Base-by-base conservation (phyloP, 2,113 vertebrate species). In the Furnarius figulus region DNA sequence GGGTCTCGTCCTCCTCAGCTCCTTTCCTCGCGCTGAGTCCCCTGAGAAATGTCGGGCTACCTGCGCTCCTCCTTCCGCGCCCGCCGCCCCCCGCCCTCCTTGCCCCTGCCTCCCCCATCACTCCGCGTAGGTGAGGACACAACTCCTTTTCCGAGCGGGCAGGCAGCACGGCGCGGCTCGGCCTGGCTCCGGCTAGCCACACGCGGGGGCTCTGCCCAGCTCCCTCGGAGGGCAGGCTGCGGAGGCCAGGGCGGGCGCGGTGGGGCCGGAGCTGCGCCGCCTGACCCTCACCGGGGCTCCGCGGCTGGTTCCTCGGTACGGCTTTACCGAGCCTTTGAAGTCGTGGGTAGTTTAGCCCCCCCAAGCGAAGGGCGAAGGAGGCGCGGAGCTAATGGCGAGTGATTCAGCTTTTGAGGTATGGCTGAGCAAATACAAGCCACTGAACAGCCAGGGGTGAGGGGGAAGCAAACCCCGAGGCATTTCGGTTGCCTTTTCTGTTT, bases 351-450 rank as follows among this genome's bases (percentile, higher is more conserved):
- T 76, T 86, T 46, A 97, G 88, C 44, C 35, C 63, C 28, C 44
- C 52, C 56, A 42, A 83, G 62, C 40, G 68, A 80, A 65, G 70
- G 71, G 87, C 55, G 85, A 79, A 76, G 91, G 86, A 80, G 87
- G 73, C 67, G 91, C 25, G 50, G 55, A 73, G 76, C 53, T 72
- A 67, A 95, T 79, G 75, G 90, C 81, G 39, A 96, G 90, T 91
- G 94, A 97, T 93, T 94, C 85, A 77, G 73, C 77, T 95, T 96
- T 94, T 92, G 94, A 96, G 94, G 81, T 61, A 89, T 68, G 84
- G 62, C 74, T 28, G 7, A 42, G 49, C 56, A 68, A 90, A 52
- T 10, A 66, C 77, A 61, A 92, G 65, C 61, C 44, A 10, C 53
- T 12, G 58, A 80, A 66, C 66, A 70, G 82, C 66, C 58, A 75